phyloP scores from a whole-genome alignment of 1,140 invertebrate genomes.

The Brachionus plicatilis region DNA sequence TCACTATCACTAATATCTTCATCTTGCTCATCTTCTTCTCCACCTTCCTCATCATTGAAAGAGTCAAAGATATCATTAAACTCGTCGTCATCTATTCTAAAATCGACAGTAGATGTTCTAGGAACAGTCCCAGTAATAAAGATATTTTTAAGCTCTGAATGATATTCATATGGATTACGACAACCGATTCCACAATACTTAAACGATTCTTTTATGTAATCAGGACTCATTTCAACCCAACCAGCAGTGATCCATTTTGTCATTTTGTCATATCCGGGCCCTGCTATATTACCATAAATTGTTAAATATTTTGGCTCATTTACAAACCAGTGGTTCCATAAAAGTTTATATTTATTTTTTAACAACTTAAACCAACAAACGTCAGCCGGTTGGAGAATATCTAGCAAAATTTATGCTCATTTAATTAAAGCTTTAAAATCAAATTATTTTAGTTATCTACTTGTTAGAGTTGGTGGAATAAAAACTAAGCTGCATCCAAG shows the following conservation, averaged over 20 bases:
- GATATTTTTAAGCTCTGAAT: not conserved
- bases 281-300: not conserved
- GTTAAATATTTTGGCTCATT: not conserved
- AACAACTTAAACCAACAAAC: slow-evolving; percentile 14
- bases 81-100: not conserved
- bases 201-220: not conserved
- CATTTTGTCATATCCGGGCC: not conserved
- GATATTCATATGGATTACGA: not conserved
- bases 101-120: not conserved
- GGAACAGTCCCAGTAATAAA: not conserved
- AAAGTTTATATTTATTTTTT: slow-evolving; percentile 10
- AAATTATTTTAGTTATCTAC: not conserved
- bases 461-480: not conserved
- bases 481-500: not conserved
- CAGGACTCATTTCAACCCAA: not conserved
- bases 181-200: not conserved
- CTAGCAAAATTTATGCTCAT: not conserved
- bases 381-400: slow-evolving; percentile 7
- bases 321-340: slow-evolving; percentile 4
- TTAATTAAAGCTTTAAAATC: not conserved
- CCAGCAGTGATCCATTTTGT: not conserved
- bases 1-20: not conserved
- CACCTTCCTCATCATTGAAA: not conserved
- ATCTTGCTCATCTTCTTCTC: not conserved
- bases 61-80: slow-evolving; percentile 13